Conservation (phyloP, 2,888 invertebrate genomes). For the Spodoptera picta region DNA sequence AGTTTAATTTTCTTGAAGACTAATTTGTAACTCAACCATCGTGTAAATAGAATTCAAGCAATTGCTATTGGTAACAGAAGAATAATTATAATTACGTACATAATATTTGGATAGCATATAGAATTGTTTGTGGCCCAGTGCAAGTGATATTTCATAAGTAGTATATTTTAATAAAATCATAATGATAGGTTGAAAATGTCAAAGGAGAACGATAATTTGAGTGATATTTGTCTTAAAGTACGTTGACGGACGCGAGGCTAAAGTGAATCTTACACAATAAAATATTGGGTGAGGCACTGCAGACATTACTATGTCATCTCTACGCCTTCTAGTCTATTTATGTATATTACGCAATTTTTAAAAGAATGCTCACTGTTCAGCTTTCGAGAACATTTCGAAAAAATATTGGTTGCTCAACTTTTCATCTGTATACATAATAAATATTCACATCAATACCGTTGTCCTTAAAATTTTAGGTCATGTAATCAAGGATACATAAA, state of each 20-base stretch:
- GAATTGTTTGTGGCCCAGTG: too few species aligned
- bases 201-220: not conserved
- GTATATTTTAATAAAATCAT: too few species aligned
- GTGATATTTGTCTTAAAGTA: conserved; percentile 13
- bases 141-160: too few species aligned
- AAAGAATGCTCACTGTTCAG: too few species aligned
- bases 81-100: too few species aligned
- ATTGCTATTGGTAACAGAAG: too few species aligned
- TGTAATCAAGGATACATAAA: conserved; percentile 27
- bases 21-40: too few species aligned
- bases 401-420: conserved; percentile 3
- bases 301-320: conserved; percentile 56
- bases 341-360: not conserved
- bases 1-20: too few species aligned
- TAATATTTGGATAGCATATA: too few species aligned
- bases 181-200: too few species aligned
- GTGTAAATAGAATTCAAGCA: too few species aligned
- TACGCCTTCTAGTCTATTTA: conserved; percentile 31
- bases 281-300: conserved; percentile 57
- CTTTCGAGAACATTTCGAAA: too few species aligned
- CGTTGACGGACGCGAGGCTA: conserved; percentile 14
- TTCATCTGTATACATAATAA: not conserved
- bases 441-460: conserved; percentile 17
- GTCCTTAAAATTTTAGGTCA: conserved; percentile 23
- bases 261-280: conserved; percentile 45